Percentiles rank a stretch among this genome's conserved stretches.
phyloP scores from a whole-genome alignment of 2,888 invertebrate genomes.

The Orchestes rusci region DNA sequence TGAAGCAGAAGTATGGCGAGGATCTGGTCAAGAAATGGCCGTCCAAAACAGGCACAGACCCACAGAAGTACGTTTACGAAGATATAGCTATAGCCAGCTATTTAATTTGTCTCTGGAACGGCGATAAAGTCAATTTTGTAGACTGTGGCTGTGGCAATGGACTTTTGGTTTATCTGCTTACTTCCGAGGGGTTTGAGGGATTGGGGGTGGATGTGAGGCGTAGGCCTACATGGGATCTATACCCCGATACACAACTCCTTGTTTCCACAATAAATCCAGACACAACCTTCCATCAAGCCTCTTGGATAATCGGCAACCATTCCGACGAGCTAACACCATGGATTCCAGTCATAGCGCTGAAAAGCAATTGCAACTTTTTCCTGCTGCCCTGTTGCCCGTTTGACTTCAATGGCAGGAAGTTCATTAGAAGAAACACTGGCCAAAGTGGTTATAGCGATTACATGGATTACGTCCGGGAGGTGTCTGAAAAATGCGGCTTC shows the following conservation, averaged over 20 bases:
- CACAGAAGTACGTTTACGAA: slow-evolving; percentile 91
- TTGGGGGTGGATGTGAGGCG: slow-evolving; percentile 77
- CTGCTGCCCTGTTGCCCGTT: slow-evolving; percentile 92
- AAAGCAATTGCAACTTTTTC: slow-evolving; percentile 75
- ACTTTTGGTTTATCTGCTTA: slow-evolving; percentile 77
- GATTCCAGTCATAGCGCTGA: slow-evolving; percentile 88
- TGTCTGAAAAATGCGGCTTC: slow-evolving; percentile 69
- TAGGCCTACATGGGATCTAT: slow-evolving; percentile 84
- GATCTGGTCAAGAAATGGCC: slow-evolving; percentile 78
- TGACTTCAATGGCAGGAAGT: slow-evolving; percentile 83
- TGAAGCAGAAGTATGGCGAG: slow-evolving; percentile 74
- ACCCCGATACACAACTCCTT: slow-evolving; percentile 46
- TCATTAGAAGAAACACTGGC: slow-evolving; percentile 60
- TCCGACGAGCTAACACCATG: slow-evolving; percentile 99
- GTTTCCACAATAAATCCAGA: slow-evolving; percentile 52
- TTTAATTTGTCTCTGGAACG: slow-evolving; percentile 69
- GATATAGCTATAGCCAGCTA: slow-evolving; percentile 92
- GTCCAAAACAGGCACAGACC: slow-evolving; percentile 87
- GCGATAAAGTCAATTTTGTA: slow-evolving; percentile 54
- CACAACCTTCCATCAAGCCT: slow-evolving; percentile 61
- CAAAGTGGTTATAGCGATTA: slow-evolving; percentile 75
- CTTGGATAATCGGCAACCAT: slow-evolving; percentile 98
- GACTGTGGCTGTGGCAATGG: slow-evolving; percentile 99
- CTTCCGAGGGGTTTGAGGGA: slow-evolving; percentile 75
- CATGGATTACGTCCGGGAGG: slow-evolving; percentile 54